Evolutionary conservation across 1,140 invertebrate species (phyloP).

Genomic region (Drosophila nebulosa): DNA sequence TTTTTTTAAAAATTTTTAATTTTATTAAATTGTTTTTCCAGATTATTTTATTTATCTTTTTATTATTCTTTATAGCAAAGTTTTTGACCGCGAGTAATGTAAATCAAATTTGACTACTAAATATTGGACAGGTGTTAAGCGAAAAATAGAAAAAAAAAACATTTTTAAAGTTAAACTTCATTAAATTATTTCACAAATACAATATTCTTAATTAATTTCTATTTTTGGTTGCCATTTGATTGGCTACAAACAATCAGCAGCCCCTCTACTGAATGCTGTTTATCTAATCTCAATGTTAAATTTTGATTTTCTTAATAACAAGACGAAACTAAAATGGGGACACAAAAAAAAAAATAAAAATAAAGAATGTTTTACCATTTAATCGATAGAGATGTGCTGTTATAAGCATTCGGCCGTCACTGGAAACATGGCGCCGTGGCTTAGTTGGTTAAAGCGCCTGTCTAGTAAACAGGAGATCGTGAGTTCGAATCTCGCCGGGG

Average conservation of each 20-base stretch:
- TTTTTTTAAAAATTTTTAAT: too few relatives aligned
- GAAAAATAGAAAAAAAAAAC: too few relatives aligned
- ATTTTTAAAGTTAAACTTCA: too few relatives aligned
- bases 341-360: background rate
- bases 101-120: too few relatives aligned
- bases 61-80: too few relatives aligned
- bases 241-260: background rate
- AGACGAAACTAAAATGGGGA: background rate
- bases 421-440: conserved; percentile 82
- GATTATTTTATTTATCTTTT: too few relatives aligned
- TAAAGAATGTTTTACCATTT: background rate
- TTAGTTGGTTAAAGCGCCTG: conserved; percentile 85
- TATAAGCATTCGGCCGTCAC: background rate
- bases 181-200: background rate
- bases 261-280: background rate
- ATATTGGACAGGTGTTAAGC: too few relatives aligned
- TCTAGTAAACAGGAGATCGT: conserved; percentile 85
- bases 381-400: background rate
- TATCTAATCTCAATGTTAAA: background rate
- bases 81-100: too few relatives aligned
- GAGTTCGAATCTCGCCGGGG: conserved; percentile 84
- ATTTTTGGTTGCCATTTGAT: background rate
- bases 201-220: background rate
- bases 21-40: too few relatives aligned
- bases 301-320: background rate